Conservation (phyloP, 2,113 vertebrate species). For the Gopherus evgoodei region DNA sequence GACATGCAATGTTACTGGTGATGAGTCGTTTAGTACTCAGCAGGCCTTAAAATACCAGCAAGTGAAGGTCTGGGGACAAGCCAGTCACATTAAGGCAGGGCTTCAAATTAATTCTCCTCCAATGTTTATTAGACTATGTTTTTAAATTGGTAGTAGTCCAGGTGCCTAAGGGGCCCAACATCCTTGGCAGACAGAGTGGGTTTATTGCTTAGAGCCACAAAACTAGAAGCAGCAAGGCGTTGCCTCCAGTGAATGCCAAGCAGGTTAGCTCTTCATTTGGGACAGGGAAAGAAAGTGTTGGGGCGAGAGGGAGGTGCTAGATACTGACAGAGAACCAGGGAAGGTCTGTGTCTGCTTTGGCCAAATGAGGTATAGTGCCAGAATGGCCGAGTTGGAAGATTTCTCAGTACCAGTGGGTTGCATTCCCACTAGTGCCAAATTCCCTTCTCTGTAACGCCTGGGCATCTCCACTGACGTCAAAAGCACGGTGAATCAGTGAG, state of each 20-base stretch:
- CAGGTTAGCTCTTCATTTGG: not conserved
- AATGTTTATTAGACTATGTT: conserved; percentile 2
- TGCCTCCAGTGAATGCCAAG: not conserved
- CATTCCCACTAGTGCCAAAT: not conserved
- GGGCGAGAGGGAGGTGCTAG: not conserved
- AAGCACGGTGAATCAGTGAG: not conserved
- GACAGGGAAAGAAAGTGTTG: not conserved
- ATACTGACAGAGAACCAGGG: not conserved
- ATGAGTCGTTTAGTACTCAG: conserved; percentile 72
- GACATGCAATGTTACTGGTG: conserved; percentile 77
- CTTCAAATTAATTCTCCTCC: conserved; percentile 51
- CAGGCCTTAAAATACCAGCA: conserved; percentile 80
- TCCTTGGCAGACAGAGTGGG: conserved; percentile 61
- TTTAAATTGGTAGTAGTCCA: conserved; percentile 62
- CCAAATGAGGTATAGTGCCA: not conserved
- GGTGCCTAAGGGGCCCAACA: conserved; percentile 65
- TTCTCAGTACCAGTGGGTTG: fast-evolving
- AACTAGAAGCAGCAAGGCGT: conserved; percentile 44
- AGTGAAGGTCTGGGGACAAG: conserved; percentile 62
- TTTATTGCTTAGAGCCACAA: conserved; percentile 79
- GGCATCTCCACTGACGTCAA: not conserved
- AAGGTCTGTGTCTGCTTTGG: not conserved
- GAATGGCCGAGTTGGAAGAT: conserved; percentile 49
- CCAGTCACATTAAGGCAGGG: conserved; percentile 68
- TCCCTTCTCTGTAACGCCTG: not conserved